phyloP scores from a whole-genome alignment of 2,888 invertebrate genomes.

The Xanthorhoe designata region DNA sequence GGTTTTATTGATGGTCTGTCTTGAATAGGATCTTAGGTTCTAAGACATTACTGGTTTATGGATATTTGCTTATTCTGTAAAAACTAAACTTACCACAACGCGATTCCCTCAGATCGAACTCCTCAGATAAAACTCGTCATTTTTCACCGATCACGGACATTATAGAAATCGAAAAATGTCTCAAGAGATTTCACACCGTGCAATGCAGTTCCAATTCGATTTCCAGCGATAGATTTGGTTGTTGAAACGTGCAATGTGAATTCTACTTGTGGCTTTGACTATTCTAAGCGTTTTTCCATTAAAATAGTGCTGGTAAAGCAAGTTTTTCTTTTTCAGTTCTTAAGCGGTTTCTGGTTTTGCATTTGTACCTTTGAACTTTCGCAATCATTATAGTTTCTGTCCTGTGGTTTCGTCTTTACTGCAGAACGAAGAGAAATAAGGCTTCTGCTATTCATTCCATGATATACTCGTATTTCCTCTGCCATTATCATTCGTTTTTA shows the following conservation, averaged over 20 bases:
- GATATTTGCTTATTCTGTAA: too few relatives aligned
- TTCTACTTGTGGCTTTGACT: background rate
- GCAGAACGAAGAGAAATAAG: background rate
- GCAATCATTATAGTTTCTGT: background rate
- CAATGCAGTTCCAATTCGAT: constrained; percentile 4
- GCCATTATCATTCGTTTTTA: too few relatives aligned
- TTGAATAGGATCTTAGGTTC: too few relatives aligned
- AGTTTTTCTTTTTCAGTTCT: background rate
- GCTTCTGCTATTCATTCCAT: background rate
- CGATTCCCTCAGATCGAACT: too few relatives aligned
- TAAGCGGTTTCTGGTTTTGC: background rate
- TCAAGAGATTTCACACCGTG: background rate
- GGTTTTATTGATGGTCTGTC: too few relatives aligned
- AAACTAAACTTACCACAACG: too few relatives aligned
- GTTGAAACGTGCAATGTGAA: background rate
- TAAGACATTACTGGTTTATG: too few relatives aligned
- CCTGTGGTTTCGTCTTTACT: background rate
- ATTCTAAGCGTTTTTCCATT: background rate
- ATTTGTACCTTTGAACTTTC: background rate
- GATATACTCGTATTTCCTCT: too few relatives aligned
- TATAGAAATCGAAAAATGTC: background rate
- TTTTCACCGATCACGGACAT: background rate
- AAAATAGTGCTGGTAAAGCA: background rate
- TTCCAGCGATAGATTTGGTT: background rate
- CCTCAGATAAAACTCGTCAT: too few relatives aligned